Base-by-base conservation (phyloP, 2,113 vertebrate species). In the Numida meleagris region DNA sequence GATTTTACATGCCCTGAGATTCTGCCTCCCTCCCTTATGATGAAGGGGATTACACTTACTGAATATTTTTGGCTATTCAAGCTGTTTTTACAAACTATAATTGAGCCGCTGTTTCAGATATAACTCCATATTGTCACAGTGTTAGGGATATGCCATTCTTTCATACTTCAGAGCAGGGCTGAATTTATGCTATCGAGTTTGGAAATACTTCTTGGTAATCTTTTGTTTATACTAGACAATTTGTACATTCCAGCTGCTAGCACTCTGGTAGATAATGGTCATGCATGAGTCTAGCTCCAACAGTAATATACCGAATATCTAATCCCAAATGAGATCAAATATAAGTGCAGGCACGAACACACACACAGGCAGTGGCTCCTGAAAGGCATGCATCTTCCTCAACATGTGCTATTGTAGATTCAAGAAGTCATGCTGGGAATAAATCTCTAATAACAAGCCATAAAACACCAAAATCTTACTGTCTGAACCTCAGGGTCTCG, bases 381-480 rank as follows among this genome's bases (percentile, higher is more conserved):
- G 57, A 67, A 17, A 42, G 79, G 51, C 10, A 43, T 55, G 40
- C 50, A 24, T 46, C 62, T 85, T 42, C 74, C 77, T 62, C 75
- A 79, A 21, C 33, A 10, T 6, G 13, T 42, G 38, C 81, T 93
- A 14, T 68, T 70, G 67, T 23, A 85, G 89, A 95, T 94, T 92
- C 84, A 74, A 55, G 48, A 33, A 74, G 63, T 85, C 67, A n/a
- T 24, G 62, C 58, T 79, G 45, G 63, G 59, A 94, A 88, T 80
- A 91, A 89, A 89, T 96, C 65, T 51, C 84, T 89, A 55, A 59
- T 82, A 91, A 79, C 36, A 70, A 93, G 50, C 31, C 78, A 76
- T 87, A 77, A 89, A 92, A 27, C 29, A 76, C 59, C 45, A 34
- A 82, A 92, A 50, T 43, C 42, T 88, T 53, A 57, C 55, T 55